Conservation (phyloP, 2,888 invertebrate species). For the Pecten maximus region DNA sequence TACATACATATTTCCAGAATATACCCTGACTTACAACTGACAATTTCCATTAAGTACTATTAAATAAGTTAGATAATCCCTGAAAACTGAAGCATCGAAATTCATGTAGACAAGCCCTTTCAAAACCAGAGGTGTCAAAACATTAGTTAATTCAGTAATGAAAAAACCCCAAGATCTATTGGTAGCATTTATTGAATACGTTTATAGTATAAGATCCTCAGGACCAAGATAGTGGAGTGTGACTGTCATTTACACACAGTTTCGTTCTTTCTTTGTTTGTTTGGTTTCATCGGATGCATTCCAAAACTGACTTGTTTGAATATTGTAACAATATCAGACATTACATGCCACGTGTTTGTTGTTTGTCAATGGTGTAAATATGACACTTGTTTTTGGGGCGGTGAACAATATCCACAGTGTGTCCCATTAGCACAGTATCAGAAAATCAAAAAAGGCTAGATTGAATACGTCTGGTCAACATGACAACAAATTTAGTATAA, state of each 20-base stretch:
- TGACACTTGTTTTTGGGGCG: constrained; percentile 16
- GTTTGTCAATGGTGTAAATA: neutral
- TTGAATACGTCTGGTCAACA: neutral
- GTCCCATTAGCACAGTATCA: neutral
- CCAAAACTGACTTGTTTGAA: constrained; percentile 28
- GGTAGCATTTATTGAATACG: no score
- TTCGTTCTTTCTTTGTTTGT: neutral
- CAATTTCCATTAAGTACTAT: no score
- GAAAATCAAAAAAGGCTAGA: neutral
- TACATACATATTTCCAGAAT: no score
- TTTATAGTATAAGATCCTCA: no score
- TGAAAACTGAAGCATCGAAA: no score
- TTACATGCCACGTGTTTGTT: neutral
- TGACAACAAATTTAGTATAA: neutral
- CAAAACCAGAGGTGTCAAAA: no score
- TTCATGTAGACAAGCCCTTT: no score
- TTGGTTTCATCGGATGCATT: constrained; percentile 32
- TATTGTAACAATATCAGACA: constrained; percentile 30
- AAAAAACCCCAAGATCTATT: no score
- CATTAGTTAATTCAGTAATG: no score
- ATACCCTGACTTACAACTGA: no score
- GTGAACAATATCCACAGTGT: neutral
- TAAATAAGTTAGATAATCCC: no score
- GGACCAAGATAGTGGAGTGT: neutral
- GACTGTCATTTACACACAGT: neutral